Evolutionary conservation across 2,888 invertebrate species (phyloP).

Genomic region (Andricus curvator): DNA sequence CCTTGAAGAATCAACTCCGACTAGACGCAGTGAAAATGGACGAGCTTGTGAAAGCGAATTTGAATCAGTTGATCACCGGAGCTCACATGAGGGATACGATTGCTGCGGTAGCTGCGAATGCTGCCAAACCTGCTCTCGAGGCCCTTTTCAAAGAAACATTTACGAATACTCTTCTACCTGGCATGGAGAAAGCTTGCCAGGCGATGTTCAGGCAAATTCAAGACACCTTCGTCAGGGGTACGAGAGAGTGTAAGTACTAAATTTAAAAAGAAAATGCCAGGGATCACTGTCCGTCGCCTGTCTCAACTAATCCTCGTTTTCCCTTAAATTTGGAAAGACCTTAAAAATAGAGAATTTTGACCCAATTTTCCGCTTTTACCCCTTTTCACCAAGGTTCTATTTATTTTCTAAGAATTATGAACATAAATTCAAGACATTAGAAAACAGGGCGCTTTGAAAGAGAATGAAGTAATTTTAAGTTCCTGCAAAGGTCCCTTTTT

Average conservation of each 20-base stretch:
- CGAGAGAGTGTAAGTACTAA: slow-evolving; percentile 89
- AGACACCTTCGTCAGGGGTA: slow-evolving; percentile 91
- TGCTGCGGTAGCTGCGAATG: slow-evolving; percentile 83
- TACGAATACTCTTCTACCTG: slow-evolving; percentile 87
- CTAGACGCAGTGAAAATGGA: slow-evolving; percentile 81
- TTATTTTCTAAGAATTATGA: too few relatives aligned
- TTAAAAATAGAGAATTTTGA: too few relatives aligned
- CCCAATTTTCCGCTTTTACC: too few relatives aligned
- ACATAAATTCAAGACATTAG: too few relatives aligned
- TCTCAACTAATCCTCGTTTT: too few relatives aligned
- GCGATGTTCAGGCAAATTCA: slow-evolving; percentile 94
- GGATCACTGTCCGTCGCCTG: too few relatives aligned
- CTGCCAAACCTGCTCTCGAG: slow-evolving; percentile 87
- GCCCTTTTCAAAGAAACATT: slow-evolving; percentile 89
- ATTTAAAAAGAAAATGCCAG: not conserved
- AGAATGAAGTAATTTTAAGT: too few relatives aligned
- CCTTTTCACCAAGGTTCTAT: too few relatives aligned
- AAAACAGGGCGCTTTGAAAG: too few relatives aligned
- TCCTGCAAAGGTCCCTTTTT: too few relatives aligned
- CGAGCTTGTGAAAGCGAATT: slow-evolving; percentile 88
- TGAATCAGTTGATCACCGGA: slow-evolving; percentile 88
- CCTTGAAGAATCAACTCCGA: slow-evolving; percentile 84
- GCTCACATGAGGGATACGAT: slow-evolving; percentile 86
- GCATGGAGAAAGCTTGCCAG: slow-evolving; percentile 91
- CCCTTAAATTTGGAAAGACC: too few relatives aligned